These are phyloP conservation scores for Ichneumon xanthorius DNA, from an alignment of 2,888 invertebrate species.

Conservation along the genomic window DNA sequence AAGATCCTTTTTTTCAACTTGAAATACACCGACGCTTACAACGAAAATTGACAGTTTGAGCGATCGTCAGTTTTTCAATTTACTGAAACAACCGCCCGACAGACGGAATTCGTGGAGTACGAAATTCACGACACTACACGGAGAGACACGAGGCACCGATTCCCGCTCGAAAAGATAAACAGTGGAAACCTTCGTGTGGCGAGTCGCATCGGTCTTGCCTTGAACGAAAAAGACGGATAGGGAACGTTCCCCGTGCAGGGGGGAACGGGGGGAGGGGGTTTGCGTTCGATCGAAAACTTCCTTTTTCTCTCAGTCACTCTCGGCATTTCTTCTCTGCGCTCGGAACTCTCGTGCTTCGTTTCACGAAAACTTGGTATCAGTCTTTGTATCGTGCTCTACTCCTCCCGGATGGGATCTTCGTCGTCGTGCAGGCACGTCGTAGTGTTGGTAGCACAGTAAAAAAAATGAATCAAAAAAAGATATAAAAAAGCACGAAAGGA, in stretches of 20 bases:
- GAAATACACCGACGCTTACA: no score
- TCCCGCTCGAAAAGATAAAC: conserved; percentile 46
- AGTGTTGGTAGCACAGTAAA: conserved; percentile 9
- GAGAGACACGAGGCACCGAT: conserved; percentile 15
- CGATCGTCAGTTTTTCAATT: no score
- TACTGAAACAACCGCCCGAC: no score
- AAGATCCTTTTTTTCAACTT: no score
- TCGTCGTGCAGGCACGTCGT: background rate
- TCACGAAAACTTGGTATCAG: conserved; percentile 36
- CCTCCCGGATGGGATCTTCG: background rate
- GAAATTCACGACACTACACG: background rate
- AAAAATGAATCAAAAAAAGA: background rate
- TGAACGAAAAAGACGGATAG: conserved; percentile 57
- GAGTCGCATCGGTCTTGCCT: conserved; percentile 47
- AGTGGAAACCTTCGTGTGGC: conserved; percentile 52
- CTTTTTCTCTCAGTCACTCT: conserved; percentile 41
- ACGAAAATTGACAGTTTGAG: no score
- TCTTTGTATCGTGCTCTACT: conserved; percentile 12
- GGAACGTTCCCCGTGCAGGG: conserved; percentile 31
- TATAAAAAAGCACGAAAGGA: background rate
- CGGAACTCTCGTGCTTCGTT: background rate
- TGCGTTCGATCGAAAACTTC: conserved; percentile 42
- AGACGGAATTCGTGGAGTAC: no score
- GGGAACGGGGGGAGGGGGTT: background rate
- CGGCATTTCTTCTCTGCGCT: background rate